Conservation (phyloP, 2,797 vertebrate species). For the Pteronotus mesoamericanus region DNA sequence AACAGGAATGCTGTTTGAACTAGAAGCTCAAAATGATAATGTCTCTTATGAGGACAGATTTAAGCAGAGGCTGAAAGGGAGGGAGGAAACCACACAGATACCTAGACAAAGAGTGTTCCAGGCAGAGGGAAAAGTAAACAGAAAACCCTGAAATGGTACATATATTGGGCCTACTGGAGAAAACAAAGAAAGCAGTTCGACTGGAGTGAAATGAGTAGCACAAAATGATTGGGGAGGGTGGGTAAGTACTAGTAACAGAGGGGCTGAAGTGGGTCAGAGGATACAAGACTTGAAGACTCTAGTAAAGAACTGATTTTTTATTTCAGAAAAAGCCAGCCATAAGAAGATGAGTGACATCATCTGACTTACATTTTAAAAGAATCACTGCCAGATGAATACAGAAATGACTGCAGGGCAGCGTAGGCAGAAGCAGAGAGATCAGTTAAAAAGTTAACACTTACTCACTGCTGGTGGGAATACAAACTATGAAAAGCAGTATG, state of each 20-base stretch:
- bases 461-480: not conserved
- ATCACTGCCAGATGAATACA: constrained; percentile 21
- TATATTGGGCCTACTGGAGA: not conserved
- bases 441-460: not conserved
- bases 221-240: not conserved
- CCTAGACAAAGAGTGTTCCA: not conserved
- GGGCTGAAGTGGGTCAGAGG: not conserved
- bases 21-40: not conserved
- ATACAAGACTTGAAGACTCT: not conserved
- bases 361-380: not conserved
- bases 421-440: not conserved
- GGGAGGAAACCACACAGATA: not conserved
- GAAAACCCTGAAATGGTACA: not conserved
- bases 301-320: not conserved
- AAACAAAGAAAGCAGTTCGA: not conserved
- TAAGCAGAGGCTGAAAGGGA: not conserved
- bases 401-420: not conserved
- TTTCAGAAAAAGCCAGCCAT: constrained; percentile 14
- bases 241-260: not conserved
- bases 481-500: not conserved
- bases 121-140: not conserved
- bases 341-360: constrained; percentile 26
- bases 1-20: not conserved
- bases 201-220: not conserved
- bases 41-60: not conserved